Evolutionary conservation across 2,113 vertebrate species (phyloP).

Genomic region (Phylloscopus whistleri): DNA sequence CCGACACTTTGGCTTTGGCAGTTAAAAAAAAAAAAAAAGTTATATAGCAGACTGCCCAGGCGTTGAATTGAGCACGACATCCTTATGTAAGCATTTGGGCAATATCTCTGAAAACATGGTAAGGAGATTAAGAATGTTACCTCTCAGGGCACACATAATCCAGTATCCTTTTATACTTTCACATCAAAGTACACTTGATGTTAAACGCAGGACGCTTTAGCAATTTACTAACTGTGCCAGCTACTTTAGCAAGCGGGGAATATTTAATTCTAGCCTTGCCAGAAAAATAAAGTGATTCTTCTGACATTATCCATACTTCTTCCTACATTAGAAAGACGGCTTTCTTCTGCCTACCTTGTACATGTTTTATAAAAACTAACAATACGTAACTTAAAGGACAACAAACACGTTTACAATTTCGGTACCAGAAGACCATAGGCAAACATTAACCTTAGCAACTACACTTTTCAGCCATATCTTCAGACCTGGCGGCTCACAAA

Average conservation of each 20-base stretch:
- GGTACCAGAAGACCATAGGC: fast-evolving
- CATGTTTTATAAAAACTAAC: not conserved
- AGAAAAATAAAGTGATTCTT: not conserved
- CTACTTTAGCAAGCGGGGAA: not conserved
- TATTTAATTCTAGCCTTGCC: not conserved
- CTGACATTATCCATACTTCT: not conserved
- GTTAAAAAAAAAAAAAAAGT: not conserved
- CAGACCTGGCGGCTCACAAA: not conserved
- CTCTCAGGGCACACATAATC: slow-evolving; percentile 19
- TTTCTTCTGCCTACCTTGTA: not conserved
- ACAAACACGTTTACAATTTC: fast-evolving
- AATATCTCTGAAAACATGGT: not conserved
- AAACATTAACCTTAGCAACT: not conserved
- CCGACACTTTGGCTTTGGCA: not conserved
- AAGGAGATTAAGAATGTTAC: slow-evolving; percentile 36
- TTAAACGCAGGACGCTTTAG: not conserved
- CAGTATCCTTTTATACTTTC: slow-evolving; percentile 1
- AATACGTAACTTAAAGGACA: not conserved
- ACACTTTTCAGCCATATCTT: not conserved
- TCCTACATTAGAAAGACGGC: not conserved
- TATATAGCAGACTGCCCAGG: not conserved
- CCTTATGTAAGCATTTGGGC: slow-evolving; percentile 5
- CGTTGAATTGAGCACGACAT: not conserved
- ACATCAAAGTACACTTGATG: not conserved
- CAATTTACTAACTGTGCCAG: not conserved